Percentiles rank a stretch among this genome's conserved stretches.
These are phyloP conservation scores for Holacanthus passer DNA, from an alignment of 2,113 vertebrate species.

Conservation along the genomic window DNA sequence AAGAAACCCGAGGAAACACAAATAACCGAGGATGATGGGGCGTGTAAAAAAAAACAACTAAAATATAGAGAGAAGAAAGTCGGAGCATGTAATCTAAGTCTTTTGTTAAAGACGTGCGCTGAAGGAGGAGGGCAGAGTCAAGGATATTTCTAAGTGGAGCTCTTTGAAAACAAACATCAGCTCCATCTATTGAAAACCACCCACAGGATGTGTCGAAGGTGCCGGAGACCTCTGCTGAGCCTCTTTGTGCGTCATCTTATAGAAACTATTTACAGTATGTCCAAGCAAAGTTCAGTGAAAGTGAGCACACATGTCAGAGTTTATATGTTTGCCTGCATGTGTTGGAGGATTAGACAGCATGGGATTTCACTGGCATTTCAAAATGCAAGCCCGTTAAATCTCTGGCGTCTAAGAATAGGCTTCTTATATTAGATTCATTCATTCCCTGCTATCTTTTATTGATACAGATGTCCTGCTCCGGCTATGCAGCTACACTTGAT, in stretches of 20 bases:
- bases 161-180: slow-evolving; percentile 57
- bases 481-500: slow-evolving; percentile 54
- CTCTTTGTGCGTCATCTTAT: slow-evolving; percentile 11
- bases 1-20: slow-evolving; percentile 2
- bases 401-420: slow-evolving; percentile 26
- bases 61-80: slow-evolving; percentile 22
- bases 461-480: slow-evolving; percentile 51
- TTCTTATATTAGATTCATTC: slow-evolving; percentile 56
- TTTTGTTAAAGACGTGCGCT: slow-evolving; percentile 49
- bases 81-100: slow-evolving; percentile 21
- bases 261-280: slow-evolving; percentile 15
- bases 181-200: slow-evolving; percentile 61
- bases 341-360: background rate
- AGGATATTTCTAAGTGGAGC: slow-evolving; percentile 56
- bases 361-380: slow-evolving; percentile 6
- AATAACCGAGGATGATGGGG: background rate
- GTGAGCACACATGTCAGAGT: background rate
- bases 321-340: slow-evolving; percentile 14
- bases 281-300: slow-evolving; percentile 14
- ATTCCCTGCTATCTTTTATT: slow-evolving; percentile 53
- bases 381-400: background rate
- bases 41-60: background rate
- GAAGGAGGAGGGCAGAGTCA: slow-evolving; percentile 52
- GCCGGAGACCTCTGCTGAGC: slow-evolving; percentile 44
- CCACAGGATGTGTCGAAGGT: slow-evolving; percentile 51